Evolutionary conservation across 2,888 invertebrate species (phyloP).

Genomic region (Margaritifera margaritifera): DNA sequence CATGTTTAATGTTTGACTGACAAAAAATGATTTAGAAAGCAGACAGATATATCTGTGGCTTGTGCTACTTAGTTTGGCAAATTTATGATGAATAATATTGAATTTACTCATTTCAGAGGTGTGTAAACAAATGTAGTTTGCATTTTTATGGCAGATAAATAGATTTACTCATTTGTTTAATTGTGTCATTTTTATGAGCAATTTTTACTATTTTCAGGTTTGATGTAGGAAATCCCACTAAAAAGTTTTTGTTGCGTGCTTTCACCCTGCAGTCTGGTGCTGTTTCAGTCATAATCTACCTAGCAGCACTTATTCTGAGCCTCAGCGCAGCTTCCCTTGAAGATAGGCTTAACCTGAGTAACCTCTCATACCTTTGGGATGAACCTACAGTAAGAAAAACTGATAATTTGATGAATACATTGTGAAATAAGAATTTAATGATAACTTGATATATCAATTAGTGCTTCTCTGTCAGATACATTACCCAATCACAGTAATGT

Average conservation of each 20-base stretch:
- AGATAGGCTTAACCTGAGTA: slow-evolving; percentile 62
- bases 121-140: no score
- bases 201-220: slow-evolving; percentile 50
- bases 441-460: background rate
- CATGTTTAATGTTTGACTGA: no score
- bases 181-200: background rate
- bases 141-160: background rate
- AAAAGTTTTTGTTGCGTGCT: slow-evolving; percentile 57
- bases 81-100: no score
- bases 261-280: slow-evolving; percentile 69
- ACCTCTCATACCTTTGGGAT: slow-evolving; percentile 49
- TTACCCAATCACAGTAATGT: no score
- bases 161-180: slow-evolving; percentile 7
- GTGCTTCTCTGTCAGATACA: no score
- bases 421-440: background rate
- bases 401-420: background rate
- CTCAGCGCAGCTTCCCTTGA: slow-evolving; percentile 60
- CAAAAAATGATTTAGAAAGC: no score
- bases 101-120: no score
- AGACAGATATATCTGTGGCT: no score
- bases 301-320: slow-evolving; percentile 61
- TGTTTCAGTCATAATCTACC: slow-evolving; percentile 62
- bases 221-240: slow-evolving; percentile 63
- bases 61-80: no score
- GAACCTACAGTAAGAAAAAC: slow-evolving; percentile 42